Conservation (phyloP, 2,888 invertebrate genomes). For the Hedychridium roseum region DNA sequence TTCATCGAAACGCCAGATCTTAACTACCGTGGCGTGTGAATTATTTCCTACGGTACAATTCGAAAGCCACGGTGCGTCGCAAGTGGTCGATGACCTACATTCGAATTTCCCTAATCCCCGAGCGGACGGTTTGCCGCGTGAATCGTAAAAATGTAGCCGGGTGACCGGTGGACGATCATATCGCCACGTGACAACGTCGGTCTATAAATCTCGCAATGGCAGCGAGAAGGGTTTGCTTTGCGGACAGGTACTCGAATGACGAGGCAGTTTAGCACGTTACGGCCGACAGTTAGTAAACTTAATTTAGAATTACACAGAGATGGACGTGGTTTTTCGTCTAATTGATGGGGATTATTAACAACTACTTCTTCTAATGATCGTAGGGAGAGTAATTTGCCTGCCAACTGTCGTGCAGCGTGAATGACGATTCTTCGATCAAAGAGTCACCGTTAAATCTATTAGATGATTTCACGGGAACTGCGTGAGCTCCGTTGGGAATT, state of each 20-base stretch:
- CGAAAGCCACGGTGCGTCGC: slow-evolving; percentile 3
- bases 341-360: no score
- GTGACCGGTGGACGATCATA: slow-evolving; percentile 13
- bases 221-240: slow-evolving; percentile 2
- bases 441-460: no score
- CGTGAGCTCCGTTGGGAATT: no score
- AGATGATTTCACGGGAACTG: no score
- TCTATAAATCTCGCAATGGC: slow-evolving; percentile 9
- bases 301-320: background rate
- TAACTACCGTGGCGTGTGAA: no score
- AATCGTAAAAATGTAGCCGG: slow-evolving; percentile 5
- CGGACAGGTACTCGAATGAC: slow-evolving; percentile 5
- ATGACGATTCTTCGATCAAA: no score
- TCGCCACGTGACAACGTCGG: slow-evolving; percentile 11
- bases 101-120: slow-evolving; percentile 7
- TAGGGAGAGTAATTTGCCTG: no score
- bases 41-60: no score
- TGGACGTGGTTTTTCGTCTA: background rate
- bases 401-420: no score
- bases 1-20: no score
- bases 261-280: background rate
- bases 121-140: background rate
- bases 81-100: slow-evolving; percentile 27
- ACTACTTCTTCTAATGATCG: no score
- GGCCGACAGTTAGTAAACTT: background rate